Percentiles rank a stretch among this genome's conserved stretches.
Evolutionary conservation across 2,797 vertebrate genomes (phyloP).

Genomic region (Eulemur mongoz): DNA sequence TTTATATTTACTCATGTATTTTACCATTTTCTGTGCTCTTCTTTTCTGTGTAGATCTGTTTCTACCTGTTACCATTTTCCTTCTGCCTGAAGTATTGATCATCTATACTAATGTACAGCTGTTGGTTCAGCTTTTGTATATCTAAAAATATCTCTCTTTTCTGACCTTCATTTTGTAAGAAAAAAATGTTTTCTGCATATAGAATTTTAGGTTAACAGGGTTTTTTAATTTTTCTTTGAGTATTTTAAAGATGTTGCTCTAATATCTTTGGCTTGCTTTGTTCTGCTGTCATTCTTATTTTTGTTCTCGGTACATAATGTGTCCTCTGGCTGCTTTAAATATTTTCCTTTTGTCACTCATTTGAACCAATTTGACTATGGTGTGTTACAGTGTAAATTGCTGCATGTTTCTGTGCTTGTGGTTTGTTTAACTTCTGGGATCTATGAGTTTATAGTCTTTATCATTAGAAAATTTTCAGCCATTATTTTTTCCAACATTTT

Average conservation of each 20-base stretch:
- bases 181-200: neutral
- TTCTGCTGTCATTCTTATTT: conserved; percentile 1
- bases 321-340: neutral
- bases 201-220: neutral
- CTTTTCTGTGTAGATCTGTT: neutral
- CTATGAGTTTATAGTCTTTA: neutral
- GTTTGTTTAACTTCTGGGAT: neutral
- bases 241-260: neutral
- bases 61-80: neutral
- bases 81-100: neutral
- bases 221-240: neutral
- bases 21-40: neutral
- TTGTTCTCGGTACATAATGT: neutral
- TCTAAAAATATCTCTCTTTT: neutral
- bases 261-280: neutral
- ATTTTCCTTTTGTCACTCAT: neutral
- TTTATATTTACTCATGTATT: neutral
- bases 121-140: neutral
- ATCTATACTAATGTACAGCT: neutral
- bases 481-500: neutral
- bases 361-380: conserved; percentile 3
- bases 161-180: neutral
- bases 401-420: neutral
- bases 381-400: neutral
- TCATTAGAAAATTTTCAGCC: neutral